Base-by-base conservation (phyloP, 2,113 vertebrate genomes). In the Callorhinus ursinus region DNA sequence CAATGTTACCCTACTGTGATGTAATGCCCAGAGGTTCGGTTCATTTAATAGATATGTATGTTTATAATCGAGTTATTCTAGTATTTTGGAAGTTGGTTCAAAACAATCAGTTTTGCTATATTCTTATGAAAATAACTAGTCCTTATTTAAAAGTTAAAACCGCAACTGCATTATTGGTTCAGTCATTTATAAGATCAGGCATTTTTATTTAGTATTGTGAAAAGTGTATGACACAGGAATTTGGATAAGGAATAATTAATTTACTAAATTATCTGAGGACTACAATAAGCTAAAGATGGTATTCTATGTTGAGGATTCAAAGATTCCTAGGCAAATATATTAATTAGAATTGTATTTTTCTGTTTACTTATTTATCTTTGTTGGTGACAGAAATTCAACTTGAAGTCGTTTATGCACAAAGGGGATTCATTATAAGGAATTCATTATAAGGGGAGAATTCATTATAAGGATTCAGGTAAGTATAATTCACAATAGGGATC, bases 201-300 rank as follows among this genome's bases (percentile, higher is more conserved):
- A 21, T 65, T 97, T 94, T 96, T 59, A 13, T 59, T 92, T 83
- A 76, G 42, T 69, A 22, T 24, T 91, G 16, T 96, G 79, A 79
- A 94, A 93, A 96, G 28, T n/a, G 1, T 39, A 57, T 81, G n/a
- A 53, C 49, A 71, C 4, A 89, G 51, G 57, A 90, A 76, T 85
- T 95, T 76, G 36, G 51, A 53, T 87, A 67, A 97, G 33, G 76
- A 84, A 94, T 90, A 92, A 90, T 96, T 96, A 96, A 96, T 94
- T 83, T 33, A 46, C 61, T 39, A 89, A 76, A 93, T 93, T 91
- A 97, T 90, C 81, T 95, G 93, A 88, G 95, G 92, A 92, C 46
- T 94, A 87, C 87, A 79, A 21, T 83, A 63, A 97, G 28, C 72
- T 61, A 86, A 94, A 89, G 72, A 86, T 36, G 89, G 24, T 92